Percentiles rank a stretch among this genome's conserved stretches.
Evolutionary conservation across 2,888 invertebrate species (phyloP).

Genomic region (Cremastobaeus sp.): DNA sequence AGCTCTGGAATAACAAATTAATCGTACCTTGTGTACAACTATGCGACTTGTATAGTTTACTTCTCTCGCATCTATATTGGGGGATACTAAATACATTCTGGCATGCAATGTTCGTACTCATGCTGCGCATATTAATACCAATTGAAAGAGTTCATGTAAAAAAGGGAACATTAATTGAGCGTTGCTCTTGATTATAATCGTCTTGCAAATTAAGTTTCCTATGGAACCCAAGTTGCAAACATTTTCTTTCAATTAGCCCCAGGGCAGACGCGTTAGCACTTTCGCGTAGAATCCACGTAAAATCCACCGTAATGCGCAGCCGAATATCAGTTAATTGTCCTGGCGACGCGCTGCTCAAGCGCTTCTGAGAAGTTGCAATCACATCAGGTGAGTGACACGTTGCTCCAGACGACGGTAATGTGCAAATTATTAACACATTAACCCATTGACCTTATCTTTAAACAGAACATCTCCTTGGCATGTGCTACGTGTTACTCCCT

Average conservation of each 20-base stretch:
- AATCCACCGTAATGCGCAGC: no score
- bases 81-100: conserved; percentile 40
- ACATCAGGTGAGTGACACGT: conserved; percentile 55
- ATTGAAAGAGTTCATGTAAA: conserved; percentile 59
- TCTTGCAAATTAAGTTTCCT: conserved; percentile 37
- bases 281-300: no score
- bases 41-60: conserved; percentile 39
- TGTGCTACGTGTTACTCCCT: conserved; percentile 42
- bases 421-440: conserved; percentile 60
- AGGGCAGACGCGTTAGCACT: no score
- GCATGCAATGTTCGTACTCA: conserved; percentile 10
- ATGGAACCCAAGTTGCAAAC: conserved; percentile 13
- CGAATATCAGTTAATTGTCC: no score
- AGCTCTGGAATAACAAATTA: no score
- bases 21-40: no score
- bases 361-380: no score
- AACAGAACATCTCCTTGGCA: conserved; percentile 50
- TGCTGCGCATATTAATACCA: conserved; percentile 58
- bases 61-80: conserved; percentile 25
- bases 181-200: conserved; percentile 33
- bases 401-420: conserved; percentile 37
- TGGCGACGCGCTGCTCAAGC: no score
- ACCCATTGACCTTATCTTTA: conserved; percentile 65
- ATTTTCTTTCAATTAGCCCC: conserved; percentile 5
- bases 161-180: conserved; percentile 60